These are phyloP conservation scores for Daktulosphaira vitifoliae DNA, from an alignment of 1,140 invertebrate genomes.

Conservation along the genomic window DNA sequence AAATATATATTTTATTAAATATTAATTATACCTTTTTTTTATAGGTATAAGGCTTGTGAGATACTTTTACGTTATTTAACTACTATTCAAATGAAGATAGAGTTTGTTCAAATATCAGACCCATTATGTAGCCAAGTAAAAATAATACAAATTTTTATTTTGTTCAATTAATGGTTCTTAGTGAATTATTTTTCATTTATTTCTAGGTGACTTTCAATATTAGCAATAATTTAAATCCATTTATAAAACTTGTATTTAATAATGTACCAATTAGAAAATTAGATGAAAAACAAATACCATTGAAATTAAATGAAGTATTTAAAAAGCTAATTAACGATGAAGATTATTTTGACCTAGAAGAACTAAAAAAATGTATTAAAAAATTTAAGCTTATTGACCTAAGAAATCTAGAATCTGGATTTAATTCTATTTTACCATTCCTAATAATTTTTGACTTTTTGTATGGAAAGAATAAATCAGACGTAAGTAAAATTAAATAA, in stretches of 20 bases:
- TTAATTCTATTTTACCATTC: slow-evolving; percentile 64
- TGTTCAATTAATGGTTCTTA: background rate
- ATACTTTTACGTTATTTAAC: slow-evolving; percentile 77
- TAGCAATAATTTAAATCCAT: slow-evolving; percentile 60
- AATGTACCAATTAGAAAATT: slow-evolving; percentile 68
- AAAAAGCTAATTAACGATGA: slow-evolving; percentile 45
- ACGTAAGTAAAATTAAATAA: slow-evolving; percentile 51
- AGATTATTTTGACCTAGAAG: slow-evolving; percentile 62
- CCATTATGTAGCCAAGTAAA: slow-evolving; percentile 68
- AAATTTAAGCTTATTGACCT: slow-evolving; percentile 62
- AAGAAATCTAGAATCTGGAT: slow-evolving; percentile 62
- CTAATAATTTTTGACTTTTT: slow-evolving; percentile 72
- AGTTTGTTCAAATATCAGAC: slow-evolving; percentile 75
- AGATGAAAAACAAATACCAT: slow-evolving; percentile 47
- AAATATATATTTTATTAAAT: no score
- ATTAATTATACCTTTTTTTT: slow-evolving; percentile 40
- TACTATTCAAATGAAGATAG: slow-evolving; percentile 68
- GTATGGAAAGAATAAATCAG: slow-evolving; percentile 63
- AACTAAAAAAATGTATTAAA: slow-evolving; percentile 62
- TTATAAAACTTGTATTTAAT: slow-evolving; percentile 62
- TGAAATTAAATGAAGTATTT: slow-evolving; percentile 53
- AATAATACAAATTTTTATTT: slow-evolving; percentile 37
- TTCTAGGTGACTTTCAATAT: slow-evolving; percentile 57
- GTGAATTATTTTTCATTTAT: no score
- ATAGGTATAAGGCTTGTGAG: slow-evolving; percentile 51